Evolutionary conservation across 2,113 vertebrate genomes (phyloP).

Genomic region (Rafetus swinhoei): DNA sequence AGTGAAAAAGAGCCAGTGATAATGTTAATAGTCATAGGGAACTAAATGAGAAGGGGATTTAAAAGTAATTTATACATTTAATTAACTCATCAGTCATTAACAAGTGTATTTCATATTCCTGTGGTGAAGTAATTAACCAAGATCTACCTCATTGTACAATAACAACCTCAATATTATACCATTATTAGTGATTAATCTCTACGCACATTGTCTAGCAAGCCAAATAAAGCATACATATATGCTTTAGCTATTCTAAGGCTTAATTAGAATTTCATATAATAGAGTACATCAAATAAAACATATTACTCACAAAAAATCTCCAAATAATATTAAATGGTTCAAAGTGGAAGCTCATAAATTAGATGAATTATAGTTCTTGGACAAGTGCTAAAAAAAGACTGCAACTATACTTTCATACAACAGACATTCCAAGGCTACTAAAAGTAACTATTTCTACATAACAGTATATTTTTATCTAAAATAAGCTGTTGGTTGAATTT

Average conservation of each 20-base stretch:
- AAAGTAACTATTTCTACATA: not conserved
- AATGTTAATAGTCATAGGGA: slow-evolving; percentile 12
- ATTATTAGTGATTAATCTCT: not conserved
- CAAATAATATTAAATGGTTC: not conserved
- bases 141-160: not conserved
- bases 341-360: not conserved
- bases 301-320: not conserved
- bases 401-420: not conserved
- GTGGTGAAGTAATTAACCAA: slow-evolving; percentile 34
- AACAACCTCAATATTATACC: not conserved
- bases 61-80: slow-evolving; percentile 37
- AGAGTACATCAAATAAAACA: not conserved
- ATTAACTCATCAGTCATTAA: slow-evolving; percentile 47
- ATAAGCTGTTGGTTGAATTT: not conserved
- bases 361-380: not conserved
- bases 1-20: slow-evolving; percentile 34
- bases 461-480: not conserved
- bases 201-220: not conserved
- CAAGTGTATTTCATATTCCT: slow-evolving; percentile 15
- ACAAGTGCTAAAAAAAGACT: not conserved
- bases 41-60: slow-evolving; percentile 3
- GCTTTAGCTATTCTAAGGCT: not conserved
- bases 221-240: not conserved
- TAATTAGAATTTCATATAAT: not conserved
- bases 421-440: not conserved